Conservation (phyloP, 2,888 invertebrate genomes). For the Caenorhabditis becei region DNA sequence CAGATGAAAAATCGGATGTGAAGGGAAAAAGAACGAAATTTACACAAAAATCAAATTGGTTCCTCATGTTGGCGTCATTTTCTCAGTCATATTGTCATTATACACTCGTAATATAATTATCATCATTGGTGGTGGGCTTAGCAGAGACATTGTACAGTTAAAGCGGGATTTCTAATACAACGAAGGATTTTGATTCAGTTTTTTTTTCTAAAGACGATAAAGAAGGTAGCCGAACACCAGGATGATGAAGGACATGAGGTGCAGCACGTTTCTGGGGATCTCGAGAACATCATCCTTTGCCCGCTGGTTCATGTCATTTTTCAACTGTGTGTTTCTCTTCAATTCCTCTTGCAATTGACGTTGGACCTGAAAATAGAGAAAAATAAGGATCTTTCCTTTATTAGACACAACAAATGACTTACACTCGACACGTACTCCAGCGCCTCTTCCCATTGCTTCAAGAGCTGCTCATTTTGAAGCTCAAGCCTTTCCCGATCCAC, state of each 20-base stretch:
- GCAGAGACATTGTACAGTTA: neutral
- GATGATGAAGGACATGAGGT: constrained; percentile 57
- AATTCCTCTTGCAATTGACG: constrained; percentile 70
- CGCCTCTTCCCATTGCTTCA: constrained; percentile 71
- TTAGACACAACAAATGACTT: constrained; percentile 16
- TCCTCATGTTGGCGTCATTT: constrained; percentile 57
- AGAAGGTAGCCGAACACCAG: constrained; percentile 53
- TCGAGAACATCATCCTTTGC: constrained; percentile 62
- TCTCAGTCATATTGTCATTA: constrained; percentile 31
- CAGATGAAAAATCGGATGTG: too few relatives aligned
- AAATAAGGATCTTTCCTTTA: too few relatives aligned
- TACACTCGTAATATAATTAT: constrained; percentile 53
- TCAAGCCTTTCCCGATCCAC: constrained; percentile 69
- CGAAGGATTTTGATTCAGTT: too few relatives aligned
- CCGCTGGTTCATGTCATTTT: constrained; percentile 56
- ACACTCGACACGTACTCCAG: constrained; percentile 71
- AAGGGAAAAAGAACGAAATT: constrained; percentile 7
- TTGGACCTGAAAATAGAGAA: constrained; percentile 61
- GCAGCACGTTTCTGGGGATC: constrained; percentile 57
- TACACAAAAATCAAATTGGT: constrained; percentile 29
- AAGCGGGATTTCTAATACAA: neutral
- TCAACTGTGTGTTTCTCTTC: constrained; percentile 58
- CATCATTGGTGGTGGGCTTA: neutral
- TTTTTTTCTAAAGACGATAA: constrained; percentile 56
- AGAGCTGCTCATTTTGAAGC: constrained; percentile 71